Percentiles rank a stretch among this genome's conserved stretches.
These are phyloP conservation scores for Ruditapes philippinarum DNA, from an alignment of 1,140 invertebrate species.

Conservation along the genomic window DNA sequence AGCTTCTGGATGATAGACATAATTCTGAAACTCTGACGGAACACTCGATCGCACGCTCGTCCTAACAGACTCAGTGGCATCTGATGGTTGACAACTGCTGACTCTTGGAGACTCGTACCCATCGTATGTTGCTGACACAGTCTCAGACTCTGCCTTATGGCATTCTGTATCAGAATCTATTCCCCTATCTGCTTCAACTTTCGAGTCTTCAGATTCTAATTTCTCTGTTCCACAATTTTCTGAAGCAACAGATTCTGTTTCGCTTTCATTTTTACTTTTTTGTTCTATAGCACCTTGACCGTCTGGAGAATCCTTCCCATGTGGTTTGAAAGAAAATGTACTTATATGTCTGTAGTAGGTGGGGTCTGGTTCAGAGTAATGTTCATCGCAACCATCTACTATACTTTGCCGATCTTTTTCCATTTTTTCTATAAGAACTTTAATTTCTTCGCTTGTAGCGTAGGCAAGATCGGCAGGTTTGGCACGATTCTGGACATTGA, in stretches of 20 bases:
- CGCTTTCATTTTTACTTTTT: slow-evolving; percentile 24
- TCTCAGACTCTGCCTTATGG: slow-evolving; percentile 20
- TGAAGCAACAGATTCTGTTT: slow-evolving; percentile 36
- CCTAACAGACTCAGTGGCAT: background rate
- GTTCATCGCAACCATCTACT: slow-evolving; percentile 10
- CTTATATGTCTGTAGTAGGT: slow-evolving; percentile 57
- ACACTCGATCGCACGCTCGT: background rate
- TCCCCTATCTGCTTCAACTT: slow-evolving; percentile 53
- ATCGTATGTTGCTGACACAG: slow-evolving; percentile 38
- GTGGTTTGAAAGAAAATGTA: slow-evolving; percentile 51
- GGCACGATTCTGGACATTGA: slow-evolving; percentile 50
- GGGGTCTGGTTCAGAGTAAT: slow-evolving; percentile 56
- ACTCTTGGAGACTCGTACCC: slow-evolving; percentile 61
- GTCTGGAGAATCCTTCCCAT: background rate
- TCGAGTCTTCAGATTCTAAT: slow-evolving; percentile 61
- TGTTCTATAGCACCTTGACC: background rate
- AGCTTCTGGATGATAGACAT: slow-evolving; percentile 32
- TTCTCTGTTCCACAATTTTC: slow-evolving; percentile 59
- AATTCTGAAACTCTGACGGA: slow-evolving; percentile 17
- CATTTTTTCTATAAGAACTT: slow-evolving; percentile 65
- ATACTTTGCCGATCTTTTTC: slow-evolving; percentile 47
- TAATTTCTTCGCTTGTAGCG: slow-evolving; percentile 65
- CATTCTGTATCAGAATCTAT: slow-evolving; percentile 31
- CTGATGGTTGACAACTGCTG: slow-evolving; percentile 56
- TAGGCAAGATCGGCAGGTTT: slow-evolving; percentile 56